Evolutionary conservation across 2,888 invertebrate species (phyloP).

Genomic region (Drosophila quinaria): DNA sequence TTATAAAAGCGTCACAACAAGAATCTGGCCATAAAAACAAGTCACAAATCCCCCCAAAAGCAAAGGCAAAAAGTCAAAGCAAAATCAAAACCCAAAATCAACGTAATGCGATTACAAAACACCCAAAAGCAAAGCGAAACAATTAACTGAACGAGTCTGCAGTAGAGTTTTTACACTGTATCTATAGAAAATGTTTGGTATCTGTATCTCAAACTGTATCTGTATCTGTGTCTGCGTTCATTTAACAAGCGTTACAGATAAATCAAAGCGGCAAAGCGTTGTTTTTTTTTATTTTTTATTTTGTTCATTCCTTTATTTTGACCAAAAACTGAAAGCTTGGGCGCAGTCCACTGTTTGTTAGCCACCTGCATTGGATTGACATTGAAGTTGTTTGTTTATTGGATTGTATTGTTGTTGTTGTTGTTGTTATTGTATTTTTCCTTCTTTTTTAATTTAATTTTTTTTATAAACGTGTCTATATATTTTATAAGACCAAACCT

Average conservation of each 20-base stretch:
- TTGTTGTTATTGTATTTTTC: constrained; percentile 35
- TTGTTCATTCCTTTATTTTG: constrained; percentile 28
- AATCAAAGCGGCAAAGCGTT: constrained; percentile 62
- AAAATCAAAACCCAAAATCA: constrained; percentile 18
- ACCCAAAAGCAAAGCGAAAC: constrained; percentile 56
- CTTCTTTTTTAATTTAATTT: constrained; percentile 20
- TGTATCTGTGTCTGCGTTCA: constrained; percentile 39
- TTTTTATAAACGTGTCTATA: too few species aligned
- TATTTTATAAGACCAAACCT: constrained; percentile 66
- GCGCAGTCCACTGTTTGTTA: constrained; percentile 58
- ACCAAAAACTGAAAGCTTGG: constrained; percentile 69
- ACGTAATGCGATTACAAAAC: constrained; percentile 74
- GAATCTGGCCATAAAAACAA: constrained; percentile 23
- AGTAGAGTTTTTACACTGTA: constrained; percentile 15
- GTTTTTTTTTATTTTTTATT: constrained; percentile 5
- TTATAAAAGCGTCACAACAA: constrained; percentile 6
- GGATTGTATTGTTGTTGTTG: constrained; percentile 53
- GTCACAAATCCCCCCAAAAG: constrained; percentile 5
- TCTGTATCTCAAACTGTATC: constrained; percentile 13
- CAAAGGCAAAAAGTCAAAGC: neutral
- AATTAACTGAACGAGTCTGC: constrained; percentile 59
- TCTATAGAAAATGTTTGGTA: constrained; percentile 20
- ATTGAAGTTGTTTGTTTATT: constrained; percentile 67
- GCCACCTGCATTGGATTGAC: constrained; percentile 79
- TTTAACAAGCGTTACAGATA: constrained; percentile 69